Conservation (phyloP, 2,888 invertebrate species). For the Diogma glabrata region DNA sequence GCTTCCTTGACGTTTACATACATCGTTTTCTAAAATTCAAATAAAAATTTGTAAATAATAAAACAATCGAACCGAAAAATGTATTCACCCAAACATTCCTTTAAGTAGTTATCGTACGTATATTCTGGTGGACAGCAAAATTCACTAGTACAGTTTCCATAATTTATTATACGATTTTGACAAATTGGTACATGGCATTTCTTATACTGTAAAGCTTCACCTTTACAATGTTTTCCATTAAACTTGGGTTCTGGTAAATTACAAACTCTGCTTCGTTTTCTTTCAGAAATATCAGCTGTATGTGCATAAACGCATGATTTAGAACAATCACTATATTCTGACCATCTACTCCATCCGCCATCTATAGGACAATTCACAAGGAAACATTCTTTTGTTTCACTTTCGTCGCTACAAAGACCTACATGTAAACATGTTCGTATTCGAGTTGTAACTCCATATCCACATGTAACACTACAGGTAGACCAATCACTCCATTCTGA, state of each 20-base stretch:
- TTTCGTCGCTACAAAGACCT: background rate
- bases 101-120: no score
- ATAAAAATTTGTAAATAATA: no score
- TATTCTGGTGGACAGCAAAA: no score
- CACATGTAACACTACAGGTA: background rate
- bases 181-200: background rate
- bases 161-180: no score
- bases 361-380: background rate
- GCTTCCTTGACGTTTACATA: no score
- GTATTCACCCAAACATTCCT: no score
- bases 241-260: background rate
- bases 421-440: background rate
- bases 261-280: background rate
- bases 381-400: background rate
- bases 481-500: slow-evolving; percentile 2
- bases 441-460: background rate
- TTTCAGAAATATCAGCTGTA: background rate
- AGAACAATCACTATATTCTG: background rate
- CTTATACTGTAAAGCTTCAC: background rate
- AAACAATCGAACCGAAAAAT: no score
- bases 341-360: slow-evolving; percentile 1
- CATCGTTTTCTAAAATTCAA: no score
- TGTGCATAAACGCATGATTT: background rate
- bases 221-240: background rate
- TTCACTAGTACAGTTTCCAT: no score